Conservation (phyloP, 1,140 invertebrate genomes). For the Gryon sp. region DNA sequence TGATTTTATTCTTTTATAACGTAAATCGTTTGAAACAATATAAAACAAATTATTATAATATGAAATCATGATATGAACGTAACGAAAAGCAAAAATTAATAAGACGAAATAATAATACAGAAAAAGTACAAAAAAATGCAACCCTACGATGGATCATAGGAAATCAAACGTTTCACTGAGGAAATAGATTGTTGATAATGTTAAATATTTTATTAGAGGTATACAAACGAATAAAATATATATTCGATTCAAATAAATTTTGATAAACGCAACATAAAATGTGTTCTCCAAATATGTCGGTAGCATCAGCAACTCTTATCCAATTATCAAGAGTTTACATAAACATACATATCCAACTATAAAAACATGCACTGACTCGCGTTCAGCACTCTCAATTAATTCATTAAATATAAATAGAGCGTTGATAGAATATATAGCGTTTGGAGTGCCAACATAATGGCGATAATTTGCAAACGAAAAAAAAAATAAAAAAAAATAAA, state of each 20-base stretch:
- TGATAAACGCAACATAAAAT: slow-evolving; percentile 52
- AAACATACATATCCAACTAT: slow-evolving; percentile 27
- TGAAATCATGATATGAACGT: no score
- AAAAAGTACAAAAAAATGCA: slow-evolving; percentile 1
- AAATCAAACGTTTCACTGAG: slow-evolving; percentile 31
- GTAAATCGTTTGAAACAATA: slow-evolving; percentile 3
- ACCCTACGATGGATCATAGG: slow-evolving; percentile 30
- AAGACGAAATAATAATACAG: slow-evolving; percentile 1
- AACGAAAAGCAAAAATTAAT: no score
- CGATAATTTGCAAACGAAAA: no score
- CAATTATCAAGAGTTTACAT: slow-evolving; percentile 15
- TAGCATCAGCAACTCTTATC: slow-evolving; percentile 17
- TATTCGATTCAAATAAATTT: slow-evolving; percentile 54
- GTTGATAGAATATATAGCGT: background rate
- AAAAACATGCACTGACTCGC: slow-evolving; percentile 44
- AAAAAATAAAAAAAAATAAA: no score
- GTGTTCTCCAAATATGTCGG: slow-evolving; percentile 30
- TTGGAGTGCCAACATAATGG: no score
- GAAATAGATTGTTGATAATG: slow-evolving; percentile 48
- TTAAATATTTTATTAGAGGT: slow-evolving; percentile 60
- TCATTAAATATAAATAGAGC: slow-evolving; percentile 28
- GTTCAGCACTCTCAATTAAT: slow-evolving; percentile 24
- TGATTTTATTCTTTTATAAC: no score
- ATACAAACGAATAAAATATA: slow-evolving; percentile 61
- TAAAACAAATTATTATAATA: slow-evolving; percentile 7